These are phyloP conservation scores for Ptychadena robeensis DNA, from an alignment of 2,797 vertebrate genomes.

Conservation along the genomic window DNA sequence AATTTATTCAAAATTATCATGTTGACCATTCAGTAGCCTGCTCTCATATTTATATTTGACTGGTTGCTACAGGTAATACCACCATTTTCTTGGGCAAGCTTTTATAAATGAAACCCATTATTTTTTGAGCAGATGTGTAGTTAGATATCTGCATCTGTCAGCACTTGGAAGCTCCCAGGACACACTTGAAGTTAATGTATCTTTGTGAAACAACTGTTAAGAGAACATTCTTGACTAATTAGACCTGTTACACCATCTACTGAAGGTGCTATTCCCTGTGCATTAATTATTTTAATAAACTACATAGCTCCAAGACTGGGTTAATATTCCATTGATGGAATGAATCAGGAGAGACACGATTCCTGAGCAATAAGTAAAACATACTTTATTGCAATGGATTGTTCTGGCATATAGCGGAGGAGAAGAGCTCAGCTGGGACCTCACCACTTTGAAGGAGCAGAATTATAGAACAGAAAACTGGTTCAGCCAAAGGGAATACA, in stretches of 20 bases:
- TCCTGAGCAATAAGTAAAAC: constrained; percentile 48
- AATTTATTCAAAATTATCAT: no score
- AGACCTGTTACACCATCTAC: constrained; percentile 28
- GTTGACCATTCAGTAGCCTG: neutral
- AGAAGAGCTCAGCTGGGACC: constrained; percentile 17
- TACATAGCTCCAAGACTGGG: constrained; percentile 5
- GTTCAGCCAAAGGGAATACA: neutral
- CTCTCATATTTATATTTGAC: neutral
- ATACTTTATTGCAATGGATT: constrained; percentile 51
- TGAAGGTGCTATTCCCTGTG: constrained; percentile 22
- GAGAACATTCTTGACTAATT: constrained; percentile 35
- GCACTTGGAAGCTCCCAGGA: constrained; percentile 27
- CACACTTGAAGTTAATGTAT: constrained; percentile 18
- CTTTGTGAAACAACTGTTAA: constrained; percentile 27
- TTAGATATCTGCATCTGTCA: neutral
- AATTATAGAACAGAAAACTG: constrained; percentile 4
- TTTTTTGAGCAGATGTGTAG: neutral
- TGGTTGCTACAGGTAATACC: neutral
- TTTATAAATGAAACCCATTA: neutral
- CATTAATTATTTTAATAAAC: constrained; percentile 43
- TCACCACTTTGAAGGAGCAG: constrained; percentile 18
- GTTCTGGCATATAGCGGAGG: constrained; percentile 22
- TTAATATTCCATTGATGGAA: constrained; percentile 17
- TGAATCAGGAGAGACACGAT: constrained; percentile 31
- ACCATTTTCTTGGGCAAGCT: neutral